A percentile compares a stretch with the other conserved stretches of the same genome.
phyloP scores from a whole-genome alignment of 2,113 vertebrate species.

The Anguilla japonica region DNA sequence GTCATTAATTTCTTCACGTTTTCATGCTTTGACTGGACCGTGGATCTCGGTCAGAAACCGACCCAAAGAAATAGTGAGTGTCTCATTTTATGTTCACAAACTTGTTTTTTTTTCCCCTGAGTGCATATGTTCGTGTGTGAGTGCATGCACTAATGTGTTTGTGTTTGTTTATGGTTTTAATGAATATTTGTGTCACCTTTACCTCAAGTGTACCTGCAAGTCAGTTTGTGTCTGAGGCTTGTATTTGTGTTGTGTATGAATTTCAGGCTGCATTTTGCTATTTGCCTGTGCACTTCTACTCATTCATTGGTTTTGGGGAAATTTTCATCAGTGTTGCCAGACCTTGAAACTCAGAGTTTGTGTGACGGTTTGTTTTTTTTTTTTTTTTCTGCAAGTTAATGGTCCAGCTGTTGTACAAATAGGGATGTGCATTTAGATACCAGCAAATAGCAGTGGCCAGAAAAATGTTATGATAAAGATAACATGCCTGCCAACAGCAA shows the following conservation, averaged over 20 bases:
- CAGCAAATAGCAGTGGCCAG: background rate
- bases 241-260: background rate
- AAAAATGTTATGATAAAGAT: background rate
- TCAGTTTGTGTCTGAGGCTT: background rate
- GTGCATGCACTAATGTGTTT: background rate
- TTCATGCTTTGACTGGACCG: slow-evolving; percentile 11
- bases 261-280: background rate
- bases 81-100: background rate
- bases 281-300: background rate
- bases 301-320: background rate
- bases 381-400: background rate
- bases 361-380: background rate
- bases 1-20: slow-evolving; percentile 20
- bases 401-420: slow-evolving; percentile 4
- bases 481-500: background rate
- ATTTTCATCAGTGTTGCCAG: background rate
- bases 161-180: background rate
- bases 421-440: background rate
- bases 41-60: background rate
- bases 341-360: background rate
- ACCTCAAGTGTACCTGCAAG: no score
- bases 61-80: slow-evolving; percentile 15
- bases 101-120: background rate
- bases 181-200: background rate
- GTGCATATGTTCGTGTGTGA: background rate